Conservation (phyloP, 2,888 invertebrate genomes). For the Cacoxenus indagator region DNA sequence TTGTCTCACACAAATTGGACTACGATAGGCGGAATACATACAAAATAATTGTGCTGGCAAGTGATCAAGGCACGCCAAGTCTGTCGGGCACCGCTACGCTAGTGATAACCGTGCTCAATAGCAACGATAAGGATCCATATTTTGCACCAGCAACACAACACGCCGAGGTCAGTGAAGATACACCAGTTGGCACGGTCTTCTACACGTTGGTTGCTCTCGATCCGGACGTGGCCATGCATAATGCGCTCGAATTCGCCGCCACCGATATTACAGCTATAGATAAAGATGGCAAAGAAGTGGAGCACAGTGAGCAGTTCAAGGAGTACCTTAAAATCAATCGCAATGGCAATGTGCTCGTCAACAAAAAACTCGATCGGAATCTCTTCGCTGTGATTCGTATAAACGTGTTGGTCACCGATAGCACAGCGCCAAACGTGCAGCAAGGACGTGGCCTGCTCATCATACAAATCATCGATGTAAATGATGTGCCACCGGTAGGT, state of each 20-base stretch:
- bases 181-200: slow-evolving; percentile 79
- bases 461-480: slow-evolving; percentile 80
- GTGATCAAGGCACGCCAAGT: slow-evolving; percentile 85
- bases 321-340: slow-evolving; percentile 77
- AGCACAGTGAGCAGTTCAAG: slow-evolving; percentile 72
- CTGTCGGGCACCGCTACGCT: slow-evolving; percentile 85
- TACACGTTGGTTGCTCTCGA: slow-evolving; percentile 82
- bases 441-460: slow-evolving; percentile 79
- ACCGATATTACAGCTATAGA: slow-evolving; percentile 85
- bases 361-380: slow-evolving; percentile 67
- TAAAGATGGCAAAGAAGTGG: slow-evolving; percentile 83
- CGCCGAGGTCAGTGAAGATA: slow-evolving; percentile 81
- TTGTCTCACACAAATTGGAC: slow-evolving; percentile 84
- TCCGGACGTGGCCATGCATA: slow-evolving; percentile 81
- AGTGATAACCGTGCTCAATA: slow-evolving; percentile 84
- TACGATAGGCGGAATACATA: slow-evolving; percentile 86
- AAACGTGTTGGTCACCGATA: slow-evolving; percentile 83
- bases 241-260: slow-evolving; percentile 76
- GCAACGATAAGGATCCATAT: slow-evolving; percentile 80
- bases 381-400: slow-evolving; percentile 77
- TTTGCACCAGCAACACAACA: slow-evolving; percentile 57
- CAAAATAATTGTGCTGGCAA: slow-evolving; percentile 84
- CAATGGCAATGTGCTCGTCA: slow-evolving; percentile 72
- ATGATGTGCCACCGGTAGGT: slow-evolving; percentile 76
- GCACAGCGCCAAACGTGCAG: slow-evolving; percentile 83